A percentile compares a stretch with the other conserved stretches of the same genome.
These are phyloP conservation scores for Sebastes cheni DNA, from an alignment of 2,797 vertebrate species.

Conservation along the genomic window DNA sequence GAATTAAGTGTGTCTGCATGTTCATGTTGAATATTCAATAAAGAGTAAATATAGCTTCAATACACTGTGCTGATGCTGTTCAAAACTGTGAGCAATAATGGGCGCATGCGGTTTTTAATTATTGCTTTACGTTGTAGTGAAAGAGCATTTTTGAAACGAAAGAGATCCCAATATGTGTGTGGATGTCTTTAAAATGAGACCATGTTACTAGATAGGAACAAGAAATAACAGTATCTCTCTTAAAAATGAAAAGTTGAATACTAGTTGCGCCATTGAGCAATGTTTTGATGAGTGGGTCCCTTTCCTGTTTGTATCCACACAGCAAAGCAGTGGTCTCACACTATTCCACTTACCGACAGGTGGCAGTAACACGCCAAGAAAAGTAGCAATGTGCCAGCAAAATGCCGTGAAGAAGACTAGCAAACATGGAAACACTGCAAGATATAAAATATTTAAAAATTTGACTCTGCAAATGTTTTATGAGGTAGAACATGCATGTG, in stretches of 20 bases:
- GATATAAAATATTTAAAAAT: neutral
- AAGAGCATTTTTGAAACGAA: conserved; percentile 9
- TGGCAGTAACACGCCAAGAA: neutral
- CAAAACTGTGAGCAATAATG: conserved; percentile 20
- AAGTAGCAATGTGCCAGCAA: neutral
- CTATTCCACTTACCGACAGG: neutral
- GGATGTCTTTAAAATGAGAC: neutral
- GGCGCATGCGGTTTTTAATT: conserved; percentile 16
- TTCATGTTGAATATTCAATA: conserved; percentile 57
- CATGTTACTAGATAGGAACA: neutral
- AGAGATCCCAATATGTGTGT: neutral
- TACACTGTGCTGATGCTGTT: conserved; percentile 24
- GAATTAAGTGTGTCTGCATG: conserved; percentile 59
- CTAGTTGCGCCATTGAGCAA: neutral
- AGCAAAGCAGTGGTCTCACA: too few species aligned
- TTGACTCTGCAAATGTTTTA: neutral
- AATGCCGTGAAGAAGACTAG: neutral
- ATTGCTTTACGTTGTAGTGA: conserved; percentile 19
- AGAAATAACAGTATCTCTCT: neutral
- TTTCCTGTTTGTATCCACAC: neutral
- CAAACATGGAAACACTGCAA: too few species aligned
- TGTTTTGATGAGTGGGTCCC: neutral
- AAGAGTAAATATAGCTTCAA: conserved; percentile 61
- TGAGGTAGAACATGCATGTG: neutral
- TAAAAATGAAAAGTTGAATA: neutral